Conservation (phyloP, 2,888 invertebrate genomes). For the Biston betularia region DNA sequence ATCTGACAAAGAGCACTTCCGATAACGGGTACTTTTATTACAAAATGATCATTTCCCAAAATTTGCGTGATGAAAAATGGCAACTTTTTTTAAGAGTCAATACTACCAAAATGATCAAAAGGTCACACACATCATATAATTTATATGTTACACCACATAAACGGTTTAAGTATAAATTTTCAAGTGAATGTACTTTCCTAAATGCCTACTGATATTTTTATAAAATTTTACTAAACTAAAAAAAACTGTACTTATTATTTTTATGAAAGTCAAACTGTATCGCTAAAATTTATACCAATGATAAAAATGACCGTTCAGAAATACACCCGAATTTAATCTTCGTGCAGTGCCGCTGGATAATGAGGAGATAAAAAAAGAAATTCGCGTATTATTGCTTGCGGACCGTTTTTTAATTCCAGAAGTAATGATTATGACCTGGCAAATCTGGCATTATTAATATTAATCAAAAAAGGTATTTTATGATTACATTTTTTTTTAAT, state of each 20-base stretch:
- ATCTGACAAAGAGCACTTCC: too few species aligned
- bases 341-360: constrained; percentile 34
- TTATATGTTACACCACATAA: too few species aligned
- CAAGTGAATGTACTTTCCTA: too few species aligned
- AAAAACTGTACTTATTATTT: neutral
- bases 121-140: too few species aligned
- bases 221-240: too few species aligned
- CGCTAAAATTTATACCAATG: constrained; percentile 60
- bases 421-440: constrained; percentile 12
- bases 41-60: too few species aligned
- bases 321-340: constrained; percentile 53
- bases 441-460: constrained; percentile 18
- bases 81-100: too few species aligned
- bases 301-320: constrained; percentile 58
- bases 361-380: constrained; percentile 38
- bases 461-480: constrained; percentile 23
- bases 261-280: constrained; percentile 33
- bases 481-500: neutral
- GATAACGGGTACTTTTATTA: too few species aligned
- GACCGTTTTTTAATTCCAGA: constrained; percentile 19
- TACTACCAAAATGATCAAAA: too few species aligned
- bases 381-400: constrained; percentile 28
- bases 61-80: too few species aligned
- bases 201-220: neutral
- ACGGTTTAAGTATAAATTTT: too few species aligned